Conservation (phyloP, 2,797 vertebrate genomes). For the Anas capensis region DNA sequence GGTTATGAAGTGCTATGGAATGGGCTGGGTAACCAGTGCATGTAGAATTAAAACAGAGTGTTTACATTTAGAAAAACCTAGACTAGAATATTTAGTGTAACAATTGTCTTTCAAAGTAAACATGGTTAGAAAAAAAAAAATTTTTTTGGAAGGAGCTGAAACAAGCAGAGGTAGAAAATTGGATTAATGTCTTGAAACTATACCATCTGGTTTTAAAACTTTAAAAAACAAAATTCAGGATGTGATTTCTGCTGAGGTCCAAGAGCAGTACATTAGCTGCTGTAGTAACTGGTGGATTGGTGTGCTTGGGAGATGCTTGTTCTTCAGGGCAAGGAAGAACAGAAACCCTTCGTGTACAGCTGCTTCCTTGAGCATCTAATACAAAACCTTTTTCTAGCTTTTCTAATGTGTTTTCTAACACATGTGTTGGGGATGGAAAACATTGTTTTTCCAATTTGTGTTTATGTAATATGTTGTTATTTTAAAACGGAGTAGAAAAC, state of each 20-base stretch:
- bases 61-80: not conserved
- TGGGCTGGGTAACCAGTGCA: not conserved
- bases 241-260: not conserved
- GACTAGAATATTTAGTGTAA: not conserved
- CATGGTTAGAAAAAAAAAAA: accelerated
- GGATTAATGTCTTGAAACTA: not conserved
- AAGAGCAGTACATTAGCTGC: not conserved
- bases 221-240: not conserved
- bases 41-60: not conserved
- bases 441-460: not conserved
- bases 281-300: not conserved
- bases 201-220: not conserved
- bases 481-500: not conserved
- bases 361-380: not conserved
- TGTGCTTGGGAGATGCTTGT: not conserved
- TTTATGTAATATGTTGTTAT: not conserved
- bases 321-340: not conserved
- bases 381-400: not conserved
- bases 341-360: not conserved
- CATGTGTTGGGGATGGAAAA: not conserved
- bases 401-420: not conserved
- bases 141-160: not conserved
- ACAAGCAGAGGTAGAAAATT: not conserved
- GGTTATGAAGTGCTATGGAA: not conserved
- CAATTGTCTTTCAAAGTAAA: not conserved